Evolutionary conservation across 2,797 vertebrate genomes (phyloP).

Genomic region (Champsocephalus gunnari): DNA sequence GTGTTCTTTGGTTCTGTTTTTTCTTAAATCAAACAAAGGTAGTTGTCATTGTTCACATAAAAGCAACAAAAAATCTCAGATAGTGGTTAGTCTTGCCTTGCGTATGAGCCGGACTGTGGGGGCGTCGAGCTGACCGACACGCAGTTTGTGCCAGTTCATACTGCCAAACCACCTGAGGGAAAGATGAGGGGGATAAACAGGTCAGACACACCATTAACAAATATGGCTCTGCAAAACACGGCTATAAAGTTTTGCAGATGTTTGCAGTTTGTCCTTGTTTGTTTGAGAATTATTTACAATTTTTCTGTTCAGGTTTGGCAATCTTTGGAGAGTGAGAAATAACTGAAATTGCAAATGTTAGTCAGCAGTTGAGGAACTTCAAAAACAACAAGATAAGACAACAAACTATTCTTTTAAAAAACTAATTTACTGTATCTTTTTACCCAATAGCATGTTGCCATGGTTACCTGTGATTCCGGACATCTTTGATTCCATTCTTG

Average conservation of each 20-base stretch:
- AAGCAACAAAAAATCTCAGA: neutral
- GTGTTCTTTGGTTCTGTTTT: neutral
- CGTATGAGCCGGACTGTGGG: constrained; percentile 84
- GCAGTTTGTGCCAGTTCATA: constrained; percentile 88
- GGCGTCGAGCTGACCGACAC: constrained; percentile 81
- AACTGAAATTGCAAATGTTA: too few relatives aligned
- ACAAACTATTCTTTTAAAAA: neutral
- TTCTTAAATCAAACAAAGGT: neutral
- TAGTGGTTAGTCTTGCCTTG: constrained; percentile 73
- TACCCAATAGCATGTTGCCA: constrained; percentile 6
- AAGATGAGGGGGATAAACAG: neutral
- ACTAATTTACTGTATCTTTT: neutral
- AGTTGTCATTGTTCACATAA: neutral
- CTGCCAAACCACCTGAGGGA: constrained; percentile 84
- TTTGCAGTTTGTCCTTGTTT: too few relatives aligned
- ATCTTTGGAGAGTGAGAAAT: neutral
- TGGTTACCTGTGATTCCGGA: constrained; percentile 87
- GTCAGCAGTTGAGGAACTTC: neutral
- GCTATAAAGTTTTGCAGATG: too few relatives aligned
- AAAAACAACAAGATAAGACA: neutral
- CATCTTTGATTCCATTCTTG: constrained; percentile 87
- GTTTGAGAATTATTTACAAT: too few relatives aligned
- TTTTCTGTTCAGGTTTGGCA: too few relatives aligned
- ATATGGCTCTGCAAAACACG: too few relatives aligned
- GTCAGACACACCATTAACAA: neutral